A percentile compares a stretch with the other conserved stretches of the same genome.
Conservation (phyloP, 2,888 invertebrate species). For the Drosophila atripex region DNA sequence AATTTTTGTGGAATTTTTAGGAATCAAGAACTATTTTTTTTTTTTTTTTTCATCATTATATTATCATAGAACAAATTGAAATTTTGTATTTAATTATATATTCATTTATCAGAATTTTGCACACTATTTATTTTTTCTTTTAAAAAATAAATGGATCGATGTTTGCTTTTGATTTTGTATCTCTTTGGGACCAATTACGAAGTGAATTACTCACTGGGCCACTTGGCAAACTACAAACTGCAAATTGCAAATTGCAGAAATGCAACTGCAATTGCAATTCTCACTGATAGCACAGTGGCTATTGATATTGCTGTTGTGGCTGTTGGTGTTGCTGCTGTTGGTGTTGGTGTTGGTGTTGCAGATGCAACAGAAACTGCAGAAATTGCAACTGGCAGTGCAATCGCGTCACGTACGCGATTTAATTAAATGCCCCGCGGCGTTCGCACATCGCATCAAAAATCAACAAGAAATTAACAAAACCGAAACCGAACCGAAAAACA, state of each 20-base stretch:
- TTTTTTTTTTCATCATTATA: no score
- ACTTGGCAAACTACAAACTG: constrained; percentile 2
- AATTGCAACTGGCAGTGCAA: constrained; percentile 44
- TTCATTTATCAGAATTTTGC: not conserved
- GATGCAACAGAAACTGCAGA: constrained; percentile 37
- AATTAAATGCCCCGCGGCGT: constrained; percentile 60
- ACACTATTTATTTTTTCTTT: not conserved
- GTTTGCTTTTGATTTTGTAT: constrained; percentile 28
- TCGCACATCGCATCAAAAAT: constrained; percentile 42
- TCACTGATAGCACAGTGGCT: constrained; percentile 38
- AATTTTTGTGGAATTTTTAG: no score
- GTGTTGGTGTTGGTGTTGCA: constrained; percentile 16
- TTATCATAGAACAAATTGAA: no score
- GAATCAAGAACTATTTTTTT: no score
- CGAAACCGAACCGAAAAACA: constrained; percentile 2
- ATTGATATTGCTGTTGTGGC: constrained; percentile 21
- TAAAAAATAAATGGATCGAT: not conserved
- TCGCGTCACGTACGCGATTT: constrained; percentile 73
- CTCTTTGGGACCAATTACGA: constrained; percentile 38
- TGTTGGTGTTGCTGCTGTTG: not conserved
- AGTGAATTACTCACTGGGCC: constrained; percentile 41
- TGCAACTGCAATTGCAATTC: constrained; percentile 13
- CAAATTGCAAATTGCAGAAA: constrained; percentile 3
- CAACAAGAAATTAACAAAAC: constrained; percentile 38
- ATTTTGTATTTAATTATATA: not conserved